Evolutionary conservation across 2,888 invertebrate species (phyloP), one percentile per base, ranked within the genome.

Genomic region (Ectobius pallidus): DNA sequence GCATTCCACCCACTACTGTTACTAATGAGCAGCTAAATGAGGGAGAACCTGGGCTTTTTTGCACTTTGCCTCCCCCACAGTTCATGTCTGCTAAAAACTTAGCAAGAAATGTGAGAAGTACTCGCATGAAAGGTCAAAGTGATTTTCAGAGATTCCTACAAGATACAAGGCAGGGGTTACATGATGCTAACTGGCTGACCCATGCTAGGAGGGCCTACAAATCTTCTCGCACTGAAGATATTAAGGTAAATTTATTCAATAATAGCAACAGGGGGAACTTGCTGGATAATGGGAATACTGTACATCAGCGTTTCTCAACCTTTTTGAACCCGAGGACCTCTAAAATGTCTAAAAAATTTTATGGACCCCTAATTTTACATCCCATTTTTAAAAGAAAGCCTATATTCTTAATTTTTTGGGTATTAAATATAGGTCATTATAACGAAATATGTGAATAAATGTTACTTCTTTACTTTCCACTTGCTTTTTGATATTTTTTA

Each of bases 111-210:
- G 27, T 4, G 3, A 65, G 44, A 65, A 65, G 30, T 18, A 65
- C 42, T 11, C 22, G 58, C 25, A 49, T 68, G 49, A 68, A 63
- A 49, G 52, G 58, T 30, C 71, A 61, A 46, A 69, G 52, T 9
- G 71, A 68, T 14, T 27, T 74, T 20, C 71, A 71, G 61, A 74
- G 52, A 25, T 74, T 74, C 52, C 49, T 74, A 42, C 67, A 68
- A 46, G 73, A 74, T 34, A 74, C 73, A 3, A 61, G 49, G 44
- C 71, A 71, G 2, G 73, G 73, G 14, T 69, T 69, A 3, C 75
- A 74, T 61, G 75, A 75, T 46, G 52, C 46, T 25, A 70, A 46
- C 44, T 75, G 75, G 75, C 44, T 71, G 3, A 25, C 52, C 14
- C 68, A 72, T 58, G 70, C 72, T 14, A 61, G 74, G 18, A 69